Conservation (phyloP, 2,113 vertebrate genomes). For the Xenopus tropicalis region DNA sequence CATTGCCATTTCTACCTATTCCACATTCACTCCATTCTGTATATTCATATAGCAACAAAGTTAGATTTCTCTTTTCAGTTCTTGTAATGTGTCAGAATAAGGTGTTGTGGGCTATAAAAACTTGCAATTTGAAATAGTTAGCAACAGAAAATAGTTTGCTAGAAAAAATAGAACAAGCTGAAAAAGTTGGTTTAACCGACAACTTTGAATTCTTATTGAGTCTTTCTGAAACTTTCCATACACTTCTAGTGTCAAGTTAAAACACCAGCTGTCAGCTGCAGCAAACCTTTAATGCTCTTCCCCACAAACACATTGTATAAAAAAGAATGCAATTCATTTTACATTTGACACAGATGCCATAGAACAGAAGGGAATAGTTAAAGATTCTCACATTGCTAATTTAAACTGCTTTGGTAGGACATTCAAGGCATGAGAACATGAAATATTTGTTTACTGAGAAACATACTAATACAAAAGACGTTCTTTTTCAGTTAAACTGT, state of each 20-base stretch:
- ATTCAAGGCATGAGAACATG: background rate
- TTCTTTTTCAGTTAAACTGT: no score
- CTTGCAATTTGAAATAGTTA: no score
- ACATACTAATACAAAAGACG: background rate
- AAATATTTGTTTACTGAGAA: background rate
- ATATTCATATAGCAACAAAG: no score
- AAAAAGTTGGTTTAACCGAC: background rate
- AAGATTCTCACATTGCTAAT: background rate
- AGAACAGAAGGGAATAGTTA: conserved; percentile 7
- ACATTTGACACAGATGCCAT: conserved; percentile 1
- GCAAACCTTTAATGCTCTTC: background rate
- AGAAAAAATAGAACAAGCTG: background rate
- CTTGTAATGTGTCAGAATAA: no score
- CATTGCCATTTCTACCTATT: no score
- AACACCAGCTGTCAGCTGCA: conserved; percentile 4
- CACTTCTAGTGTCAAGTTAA: conserved; percentile 3
- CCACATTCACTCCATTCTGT: no score
- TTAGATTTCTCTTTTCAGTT: no score
- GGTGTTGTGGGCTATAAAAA: no score
- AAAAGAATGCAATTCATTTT: background rate
- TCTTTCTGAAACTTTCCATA: conserved; percentile 1
- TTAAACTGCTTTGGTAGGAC: background rate
- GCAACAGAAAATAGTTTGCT: background rate
- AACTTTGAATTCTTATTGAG: conserved; percentile 1
- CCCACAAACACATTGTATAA: background rate